Evolutionary conservation across 1,140 invertebrate species (phyloP), one percentile per base, ranked within the genome.

Genomic region (Neodiprion virginianus): DNA sequence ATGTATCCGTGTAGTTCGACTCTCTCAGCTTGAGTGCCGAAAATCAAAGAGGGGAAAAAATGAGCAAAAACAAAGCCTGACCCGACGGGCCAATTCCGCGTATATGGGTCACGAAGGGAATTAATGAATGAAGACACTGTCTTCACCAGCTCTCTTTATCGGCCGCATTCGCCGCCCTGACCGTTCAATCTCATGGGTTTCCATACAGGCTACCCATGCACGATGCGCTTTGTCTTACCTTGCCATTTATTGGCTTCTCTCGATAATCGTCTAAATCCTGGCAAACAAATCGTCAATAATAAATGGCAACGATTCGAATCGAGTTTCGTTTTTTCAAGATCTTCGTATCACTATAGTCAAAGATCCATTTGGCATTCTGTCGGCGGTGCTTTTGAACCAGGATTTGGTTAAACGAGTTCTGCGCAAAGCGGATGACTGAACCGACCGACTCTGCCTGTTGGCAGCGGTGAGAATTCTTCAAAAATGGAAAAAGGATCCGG

Each of bases 111-210:
- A 84, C 14, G 71, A 67, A 65, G 71, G 68, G 73, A 61, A 7
- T 17, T 71, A 79, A 82, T 83, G 79, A 83, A 83, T 82, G 81
- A 68, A 72, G 49, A 75, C 75, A 83, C 79, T 82, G 79, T 80
- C 76, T 81, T 79, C 11, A 61, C 78, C 77, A 73, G 70, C 69
- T 80, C 74, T 65, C 71, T 23, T 61, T 53, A 66, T 50, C 49
- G 14, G 8, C 40, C 72, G n/a, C 12, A 28, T 12, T 10, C 40
- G 66, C 14, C 69, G 47, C 11, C 61, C 28, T 61, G 53, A 61
- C 53, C 53, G n/a, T 8, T 61, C 53, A 4, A 12, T 40, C 2
- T 40, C 5, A 40, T 40, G 28, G 28, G 28, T 40, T 40, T 40
- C 28, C 28, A 40, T 40, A 40, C 28, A 40, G 28, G 28, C 28